Conservation (phyloP, 1,140 invertebrate genomes). For the Dendroctonus ponderosae region DNA sequence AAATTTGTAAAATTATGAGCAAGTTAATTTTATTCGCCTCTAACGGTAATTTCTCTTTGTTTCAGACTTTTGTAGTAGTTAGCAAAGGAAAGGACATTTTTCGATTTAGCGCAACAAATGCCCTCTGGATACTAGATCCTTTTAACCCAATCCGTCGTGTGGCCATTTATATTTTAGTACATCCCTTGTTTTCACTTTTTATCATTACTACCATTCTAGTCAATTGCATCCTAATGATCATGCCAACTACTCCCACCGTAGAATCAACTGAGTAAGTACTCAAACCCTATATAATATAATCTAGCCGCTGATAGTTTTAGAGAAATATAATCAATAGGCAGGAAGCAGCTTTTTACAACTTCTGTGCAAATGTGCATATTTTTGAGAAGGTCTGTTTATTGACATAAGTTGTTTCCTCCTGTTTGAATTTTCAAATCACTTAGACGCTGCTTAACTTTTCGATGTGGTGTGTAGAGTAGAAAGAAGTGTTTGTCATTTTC, state of each 20-base stretch:
- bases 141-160: slow-evolving; percentile 96
- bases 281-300: background rate
- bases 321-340: too few species aligned
- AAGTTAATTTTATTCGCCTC: too few species aligned
- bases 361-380: too few species aligned
- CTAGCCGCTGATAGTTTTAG: background rate
- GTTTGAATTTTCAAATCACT: too few species aligned
- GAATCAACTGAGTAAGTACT: slow-evolving; percentile 95
- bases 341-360: too few species aligned
- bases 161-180: slow-evolving; percentile 96
- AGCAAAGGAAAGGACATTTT: slow-evolving; percentile 98
- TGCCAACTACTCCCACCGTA: slow-evolving; percentile 87
- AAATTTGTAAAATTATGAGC: too few species aligned
- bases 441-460: background rate
- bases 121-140: slow-evolving; percentile 91
- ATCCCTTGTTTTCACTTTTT: slow-evolving; percentile 96
- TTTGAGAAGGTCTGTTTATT: too few species aligned
- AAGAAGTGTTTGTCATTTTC: slow-evolving; percentile 50
- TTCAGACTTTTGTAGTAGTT: slow-evolving; percentile 96
- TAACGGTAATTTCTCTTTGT: slow-evolving; percentile 42
- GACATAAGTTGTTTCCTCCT: too few species aligned
- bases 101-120: slow-evolving; percentile 95
- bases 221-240: slow-evolving; percentile 98
- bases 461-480: slow-evolving; percentile 18
- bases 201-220: slow-evolving; percentile 97